A percentile compares a stretch with the other conserved stretches of the same genome.
phyloP scores from a whole-genome alignment of 2,113 vertebrate genomes.

The Trichomycterus rosablanca region DNA sequence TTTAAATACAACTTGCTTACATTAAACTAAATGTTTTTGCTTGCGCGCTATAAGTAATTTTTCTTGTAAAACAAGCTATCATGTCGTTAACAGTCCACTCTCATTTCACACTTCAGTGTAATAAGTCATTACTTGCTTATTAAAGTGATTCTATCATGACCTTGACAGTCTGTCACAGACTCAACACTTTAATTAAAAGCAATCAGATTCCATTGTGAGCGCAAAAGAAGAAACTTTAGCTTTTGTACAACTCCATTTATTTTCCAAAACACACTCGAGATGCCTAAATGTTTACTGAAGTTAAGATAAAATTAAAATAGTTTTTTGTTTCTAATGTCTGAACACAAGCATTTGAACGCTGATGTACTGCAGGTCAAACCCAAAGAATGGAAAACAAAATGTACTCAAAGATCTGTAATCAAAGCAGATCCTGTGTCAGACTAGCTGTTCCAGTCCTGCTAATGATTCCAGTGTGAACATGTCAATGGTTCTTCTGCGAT shows the following conservation, averaged over 20 bases:
- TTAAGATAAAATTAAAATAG: neutral
- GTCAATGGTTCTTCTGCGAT: constrained; percentile 17
- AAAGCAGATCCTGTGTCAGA: constrained; percentile 25
- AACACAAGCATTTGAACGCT: too few species aligned
- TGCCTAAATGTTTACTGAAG: neutral
- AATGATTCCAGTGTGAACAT: constrained; percentile 17
- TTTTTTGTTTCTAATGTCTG: too few species aligned
- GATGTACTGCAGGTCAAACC: too few species aligned
- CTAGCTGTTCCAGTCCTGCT: neutral
- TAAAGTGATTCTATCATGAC: constrained; percentile 31
- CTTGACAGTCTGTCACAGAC: constrained; percentile 41
- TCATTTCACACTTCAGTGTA: neutral
- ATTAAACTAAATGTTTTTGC: too few species aligned
- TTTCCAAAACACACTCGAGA: neutral
- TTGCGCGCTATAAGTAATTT: too few species aligned
- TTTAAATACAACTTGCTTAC: too few species aligned
- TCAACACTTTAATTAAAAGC: constrained; percentile 45
- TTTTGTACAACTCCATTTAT: neutral
- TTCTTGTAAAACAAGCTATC: too few species aligned
- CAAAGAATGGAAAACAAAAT: too few species aligned
- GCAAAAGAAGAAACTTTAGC: constrained; percentile 35
- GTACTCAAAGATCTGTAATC: too few species aligned
- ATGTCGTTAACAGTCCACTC: too few species aligned
- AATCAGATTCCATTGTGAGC: constrained; percentile 41
- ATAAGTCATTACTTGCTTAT: constrained; percentile 14